Conservation (phyloP, 1,140 invertebrate species). For the Ceratoteleas bidentatus region DNA sequence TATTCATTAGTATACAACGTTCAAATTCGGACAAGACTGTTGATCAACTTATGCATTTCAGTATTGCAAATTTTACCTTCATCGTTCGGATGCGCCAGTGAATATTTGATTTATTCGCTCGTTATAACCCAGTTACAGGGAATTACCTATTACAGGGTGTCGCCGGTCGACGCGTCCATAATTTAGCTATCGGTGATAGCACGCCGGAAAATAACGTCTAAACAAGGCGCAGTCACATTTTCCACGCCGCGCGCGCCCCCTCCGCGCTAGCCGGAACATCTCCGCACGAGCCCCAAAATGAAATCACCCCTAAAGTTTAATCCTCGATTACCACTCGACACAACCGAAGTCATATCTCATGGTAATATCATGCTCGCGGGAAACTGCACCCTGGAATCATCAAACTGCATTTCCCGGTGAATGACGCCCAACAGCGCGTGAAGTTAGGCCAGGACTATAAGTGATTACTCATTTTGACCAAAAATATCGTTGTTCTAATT, state of each 20-base stretch:
- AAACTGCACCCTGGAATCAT: slow-evolving; percentile 13
- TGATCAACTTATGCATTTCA: no score
- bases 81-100: no score
- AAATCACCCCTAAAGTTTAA: slow-evolving; percentile 43
- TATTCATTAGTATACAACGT: no score
- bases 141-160: slow-evolving; percentile 1
- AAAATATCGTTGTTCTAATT: background rate
- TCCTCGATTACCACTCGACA: slow-evolving; percentile 44
- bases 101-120: background rate
- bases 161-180: background rate
- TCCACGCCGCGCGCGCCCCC: no score
- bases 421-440: slow-evolving; percentile 11
- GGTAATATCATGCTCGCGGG: slow-evolving; percentile 27
- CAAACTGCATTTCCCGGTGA: slow-evolving; percentile 9
- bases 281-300: slow-evolving; percentile 27
- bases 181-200: slow-evolving; percentile 16
- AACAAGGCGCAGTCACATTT: slow-evolving; percentile 4
- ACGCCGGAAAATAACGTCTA: slow-evolving; percentile 12
- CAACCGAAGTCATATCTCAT: slow-evolving; percentile 37
- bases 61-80: no score
- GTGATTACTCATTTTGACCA: slow-evolving; percentile 3
- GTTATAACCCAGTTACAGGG: background rate
- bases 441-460: background rate
- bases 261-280: slow-evolving; percentile 13
- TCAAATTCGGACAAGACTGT: no score